Evolutionary conservation across 2,797 vertebrate genomes (phyloP).

Genomic region (Carduelis carduelis): DNA sequence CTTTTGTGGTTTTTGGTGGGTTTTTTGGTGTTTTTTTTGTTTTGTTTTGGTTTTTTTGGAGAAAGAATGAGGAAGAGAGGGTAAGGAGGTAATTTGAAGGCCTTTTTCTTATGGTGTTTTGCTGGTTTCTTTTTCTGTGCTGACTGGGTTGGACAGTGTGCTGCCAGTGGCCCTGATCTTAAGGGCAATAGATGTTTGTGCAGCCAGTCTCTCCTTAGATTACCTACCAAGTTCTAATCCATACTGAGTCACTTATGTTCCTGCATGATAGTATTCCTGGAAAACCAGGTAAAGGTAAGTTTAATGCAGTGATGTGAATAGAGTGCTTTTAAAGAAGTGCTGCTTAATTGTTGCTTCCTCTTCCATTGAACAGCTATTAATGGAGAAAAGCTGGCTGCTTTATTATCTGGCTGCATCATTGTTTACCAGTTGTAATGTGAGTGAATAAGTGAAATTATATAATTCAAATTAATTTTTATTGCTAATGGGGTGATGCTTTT

Average conservation of each 20-base stretch:
- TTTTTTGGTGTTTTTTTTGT: neutral
- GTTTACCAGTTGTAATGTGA: neutral
- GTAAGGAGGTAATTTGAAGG: neutral
- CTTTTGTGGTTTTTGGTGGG: neutral
- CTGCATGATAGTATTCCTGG: neutral
- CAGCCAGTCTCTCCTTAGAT: neutral
- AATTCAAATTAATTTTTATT: neutral
- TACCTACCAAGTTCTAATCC: neutral
- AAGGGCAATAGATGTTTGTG: neutral
- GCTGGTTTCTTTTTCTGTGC: neutral
- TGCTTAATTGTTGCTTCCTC: neutral
- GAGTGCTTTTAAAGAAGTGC: neutral
- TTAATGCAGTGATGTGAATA: neutral
- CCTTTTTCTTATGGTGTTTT: neutral
- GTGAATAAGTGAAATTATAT: neutral
- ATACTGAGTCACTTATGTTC: neutral
- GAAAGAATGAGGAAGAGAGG: neutral
- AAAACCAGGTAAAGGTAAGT: neutral
- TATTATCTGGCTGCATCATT: neutral
- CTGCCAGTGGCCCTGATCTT: neutral
- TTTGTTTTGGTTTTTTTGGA: neutral
- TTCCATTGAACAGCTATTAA: neutral
- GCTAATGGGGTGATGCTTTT: neutral
- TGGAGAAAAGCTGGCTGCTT: neutral
- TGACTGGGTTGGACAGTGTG: neutral